These are phyloP conservation scores for Mesembrinibis cayennensis DNA, from an alignment of 2,113 vertebrate genomes.

Conservation along the genomic window DNA sequence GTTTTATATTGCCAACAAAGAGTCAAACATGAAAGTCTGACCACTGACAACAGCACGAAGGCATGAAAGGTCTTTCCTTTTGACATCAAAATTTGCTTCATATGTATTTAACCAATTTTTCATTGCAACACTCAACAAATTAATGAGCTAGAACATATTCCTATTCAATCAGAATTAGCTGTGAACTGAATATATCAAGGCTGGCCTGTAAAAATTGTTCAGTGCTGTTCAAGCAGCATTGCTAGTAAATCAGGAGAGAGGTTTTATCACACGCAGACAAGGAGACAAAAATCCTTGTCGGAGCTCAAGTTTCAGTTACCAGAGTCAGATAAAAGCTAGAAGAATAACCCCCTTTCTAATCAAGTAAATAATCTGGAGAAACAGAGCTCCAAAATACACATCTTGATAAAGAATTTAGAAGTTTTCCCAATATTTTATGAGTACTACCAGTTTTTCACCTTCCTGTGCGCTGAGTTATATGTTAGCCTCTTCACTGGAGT, in stretches of 20 bases:
- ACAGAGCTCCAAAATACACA: background rate
- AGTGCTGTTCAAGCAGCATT: background rate
- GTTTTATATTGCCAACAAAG: background rate
- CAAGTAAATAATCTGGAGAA: background rate
- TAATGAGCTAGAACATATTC: background rate
- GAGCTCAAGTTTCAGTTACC: background rate
- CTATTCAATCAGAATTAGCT: background rate
- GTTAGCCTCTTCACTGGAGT: background rate
- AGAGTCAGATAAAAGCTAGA: background rate
- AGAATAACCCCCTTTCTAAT: background rate
- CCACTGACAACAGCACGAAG: background rate
- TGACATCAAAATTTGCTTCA: background rate
- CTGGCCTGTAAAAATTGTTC: too few species aligned
- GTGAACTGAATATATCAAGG: background rate
- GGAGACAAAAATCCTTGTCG: background rate
- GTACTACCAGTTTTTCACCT: background rate
- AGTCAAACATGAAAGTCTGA: background rate
- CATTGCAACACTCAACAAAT: background rate
- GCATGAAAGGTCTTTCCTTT: too few species aligned
- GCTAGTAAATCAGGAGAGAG: background rate
- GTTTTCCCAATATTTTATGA: background rate
- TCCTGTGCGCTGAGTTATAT: background rate
- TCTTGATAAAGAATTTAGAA: background rate
- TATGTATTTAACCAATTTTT: background rate
- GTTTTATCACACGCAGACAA: background rate